Evolutionary conservation across 1,140 invertebrate species (phyloP), one percentile per base, ranked within the genome.

Genomic region (Zaprionus tsacasi): DNA sequence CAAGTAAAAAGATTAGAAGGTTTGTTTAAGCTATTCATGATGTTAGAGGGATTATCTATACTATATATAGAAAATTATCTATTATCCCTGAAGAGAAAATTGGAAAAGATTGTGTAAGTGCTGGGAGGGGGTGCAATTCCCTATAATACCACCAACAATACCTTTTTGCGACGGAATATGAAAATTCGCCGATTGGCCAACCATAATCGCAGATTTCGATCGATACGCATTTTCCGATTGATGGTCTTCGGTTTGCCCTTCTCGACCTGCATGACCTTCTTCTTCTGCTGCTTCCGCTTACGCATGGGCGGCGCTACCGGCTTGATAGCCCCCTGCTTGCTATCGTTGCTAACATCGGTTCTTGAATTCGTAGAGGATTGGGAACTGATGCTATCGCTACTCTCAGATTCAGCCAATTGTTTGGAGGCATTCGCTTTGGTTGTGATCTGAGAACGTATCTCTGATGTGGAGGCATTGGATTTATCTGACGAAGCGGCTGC

Each of bases 141-240:
- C 13, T 57, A 43, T 35, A 60, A 7, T n/a, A n/a, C n/a, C n/a
- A n/a, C n/a, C n/a, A n/a, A n/a, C n/a, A n/a, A 40, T 76, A 83
- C 80, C 83, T 87, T 87, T 33, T 78, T 85, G 7, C 91, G 79
- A 0, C 91, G 81, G 27, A 72, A 89, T 13, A 92, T 92, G 17
- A 82, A 82, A 55, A 92, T 92, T 15, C 82, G 73, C 10, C 91
- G 79, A 38, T 92, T 88, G 17, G 91, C 83, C 74, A 92, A 52
- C 90, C 90, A 92, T 27, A 91, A 60, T 2, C 91, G 75, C n/a
- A 92, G 79, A 15, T 81, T 91, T 15, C 91, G 77, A 61, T 91
- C 73, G 8, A 92, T 69, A 3, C 76, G 82, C 30, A 75, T 56
- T 33, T 82, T 89, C 3, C 70, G 59, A 27, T 63, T 70, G 4